Conservation (phyloP, 2,888 invertebrate genomes). For the Dione juno region DNA sequence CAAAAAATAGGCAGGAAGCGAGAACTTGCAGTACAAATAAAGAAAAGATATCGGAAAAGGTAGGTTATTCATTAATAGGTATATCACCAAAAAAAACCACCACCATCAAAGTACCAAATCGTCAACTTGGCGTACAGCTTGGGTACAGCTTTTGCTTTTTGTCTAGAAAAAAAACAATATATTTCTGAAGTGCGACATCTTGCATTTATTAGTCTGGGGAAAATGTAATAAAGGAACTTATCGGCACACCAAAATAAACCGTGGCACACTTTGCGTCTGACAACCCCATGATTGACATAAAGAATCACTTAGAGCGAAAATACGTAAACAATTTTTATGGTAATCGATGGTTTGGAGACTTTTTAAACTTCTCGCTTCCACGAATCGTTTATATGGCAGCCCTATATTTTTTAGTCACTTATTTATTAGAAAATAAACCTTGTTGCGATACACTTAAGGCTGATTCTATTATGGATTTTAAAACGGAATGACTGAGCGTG, state of each 20-base stretch:
- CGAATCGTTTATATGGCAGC: conserved; percentile 36
- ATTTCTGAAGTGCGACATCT: neutral
- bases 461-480: conserved; percentile 11
- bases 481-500: conserved; percentile 49
- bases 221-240: conserved; percentile 6
- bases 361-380: conserved; percentile 37
- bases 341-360: conserved; percentile 21
- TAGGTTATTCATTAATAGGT: too few species aligned
- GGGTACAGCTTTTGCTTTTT: too few species aligned
- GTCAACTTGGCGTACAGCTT: too few species aligned
- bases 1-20: too few species aligned
- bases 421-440: neutral
- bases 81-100: too few species aligned
- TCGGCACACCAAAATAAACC: neutral
- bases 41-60: too few species aligned
- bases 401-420: conserved; percentile 8
- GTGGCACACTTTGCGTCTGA: conserved; percentile 14
- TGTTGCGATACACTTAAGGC: neutral
- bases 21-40: too few species aligned
- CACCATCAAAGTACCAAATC: too few species aligned
- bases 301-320: conserved; percentile 10
- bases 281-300: conserved; percentile 19
- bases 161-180: neutral
- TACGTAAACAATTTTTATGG: conserved; percentile 24
- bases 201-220: neutral